phyloP scores from a whole-genome alignment of 2,113 vertebrate genomes.

The Gorsachius goisagi region DNA sequence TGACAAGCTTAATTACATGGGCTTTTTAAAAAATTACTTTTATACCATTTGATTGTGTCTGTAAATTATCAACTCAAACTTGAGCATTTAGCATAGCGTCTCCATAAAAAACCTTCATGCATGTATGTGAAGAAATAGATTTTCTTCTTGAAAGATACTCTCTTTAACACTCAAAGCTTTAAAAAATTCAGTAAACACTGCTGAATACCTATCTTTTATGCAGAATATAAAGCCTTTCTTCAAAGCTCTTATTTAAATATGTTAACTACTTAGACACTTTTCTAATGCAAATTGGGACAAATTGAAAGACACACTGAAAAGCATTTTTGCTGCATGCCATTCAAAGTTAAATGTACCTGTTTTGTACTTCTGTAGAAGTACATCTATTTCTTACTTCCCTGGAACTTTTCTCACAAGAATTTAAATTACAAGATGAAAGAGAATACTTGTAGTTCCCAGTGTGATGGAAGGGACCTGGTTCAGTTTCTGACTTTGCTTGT shows the following conservation, averaged over 20 bases:
- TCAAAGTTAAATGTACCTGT: constrained; percentile 49
- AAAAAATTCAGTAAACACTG: constrained; percentile 7
- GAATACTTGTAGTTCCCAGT: not conserved
- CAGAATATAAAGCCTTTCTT: constrained; percentile 25
- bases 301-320: constrained; percentile 39
- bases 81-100: not conserved
- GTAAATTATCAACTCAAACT: not conserved
- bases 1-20: not conserved
- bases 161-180: not conserved
- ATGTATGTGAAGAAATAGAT: not conserved
- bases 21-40: not conserved
- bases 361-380: constrained; percentile 32
- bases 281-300: constrained; percentile 44
- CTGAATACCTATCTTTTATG: constrained; percentile 30
- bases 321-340: constrained; percentile 22
- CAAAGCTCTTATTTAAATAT: constrained; percentile 52
- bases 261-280: constrained; percentile 47
- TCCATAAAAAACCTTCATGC: not conserved
- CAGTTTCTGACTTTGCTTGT: not conserved
- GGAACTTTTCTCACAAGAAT: constrained; percentile 16
- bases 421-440: constrained; percentile 29
- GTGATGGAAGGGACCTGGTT: not conserved
- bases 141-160: constrained; percentile 3
- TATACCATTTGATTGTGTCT: not conserved
- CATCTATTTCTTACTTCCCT: not conserved